A percentile compares a stretch with the other conserved stretches of the same genome.
These are phyloP conservation scores for Petrocephalus sullivani DNA, from an alignment of 2,797 vertebrate genomes.

Conservation along the genomic window DNA sequence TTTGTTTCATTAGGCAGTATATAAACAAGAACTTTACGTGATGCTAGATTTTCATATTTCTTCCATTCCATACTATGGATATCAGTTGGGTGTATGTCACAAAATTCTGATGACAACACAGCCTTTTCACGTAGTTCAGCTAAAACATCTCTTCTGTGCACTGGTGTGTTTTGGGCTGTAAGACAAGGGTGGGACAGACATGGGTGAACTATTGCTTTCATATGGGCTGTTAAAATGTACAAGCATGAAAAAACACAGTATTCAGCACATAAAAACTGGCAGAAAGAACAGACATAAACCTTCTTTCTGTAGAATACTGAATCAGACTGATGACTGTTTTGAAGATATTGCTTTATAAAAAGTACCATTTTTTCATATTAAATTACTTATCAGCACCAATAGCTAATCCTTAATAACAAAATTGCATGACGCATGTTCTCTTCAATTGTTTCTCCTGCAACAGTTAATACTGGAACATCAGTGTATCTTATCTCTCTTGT, in stretches of 20 bases:
- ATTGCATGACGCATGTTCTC: not conserved
- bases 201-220: not conserved
- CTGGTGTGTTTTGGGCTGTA: not conserved
- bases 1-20: accelerated
- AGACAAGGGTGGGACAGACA: not conserved
- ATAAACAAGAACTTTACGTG: not conserved
- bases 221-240: not conserved
- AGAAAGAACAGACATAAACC: not conserved
- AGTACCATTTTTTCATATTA: not conserved
- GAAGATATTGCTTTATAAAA: not conserved
- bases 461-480: not conserved
- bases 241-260: not conserved
- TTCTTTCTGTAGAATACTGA: not conserved
- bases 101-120: not conserved
- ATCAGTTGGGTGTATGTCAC: not conserved
- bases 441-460: not conserved
- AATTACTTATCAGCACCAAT: not conserved
- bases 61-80: not conserved
- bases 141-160: not conserved
- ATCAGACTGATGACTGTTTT: not conserved
- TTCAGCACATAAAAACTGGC: not conserved
- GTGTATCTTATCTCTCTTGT: not conserved
- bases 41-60: not conserved
- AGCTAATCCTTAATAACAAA: not conserved
- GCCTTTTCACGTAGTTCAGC: not conserved